Conservation (phyloP, 2,888 invertebrate species). For the Zaprionus bogoriensis region DNA sequence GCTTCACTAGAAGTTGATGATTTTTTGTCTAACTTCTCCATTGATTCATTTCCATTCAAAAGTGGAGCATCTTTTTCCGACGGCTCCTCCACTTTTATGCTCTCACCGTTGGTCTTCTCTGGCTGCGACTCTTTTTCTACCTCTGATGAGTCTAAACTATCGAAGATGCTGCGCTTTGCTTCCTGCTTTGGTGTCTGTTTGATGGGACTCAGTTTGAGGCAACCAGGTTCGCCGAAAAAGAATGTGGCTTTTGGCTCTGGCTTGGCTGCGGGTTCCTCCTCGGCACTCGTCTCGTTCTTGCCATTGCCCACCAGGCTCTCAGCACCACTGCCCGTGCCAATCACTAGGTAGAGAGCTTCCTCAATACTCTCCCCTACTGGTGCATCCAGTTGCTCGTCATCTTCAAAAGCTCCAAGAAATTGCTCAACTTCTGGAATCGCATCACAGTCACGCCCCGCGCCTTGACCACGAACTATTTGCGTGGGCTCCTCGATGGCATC, state of each 20-base stretch:
- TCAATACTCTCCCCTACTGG: slow-evolving; percentile 88
- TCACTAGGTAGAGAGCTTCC: slow-evolving; percentile 88
- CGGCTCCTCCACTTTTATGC: slow-evolving; percentile 10
- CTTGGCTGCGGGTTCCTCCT: slow-evolving; percentile 85
- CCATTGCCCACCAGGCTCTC: slow-evolving; percentile 90
- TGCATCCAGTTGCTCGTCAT: slow-evolving; percentile 11
- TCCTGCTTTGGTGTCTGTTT: slow-evolving; percentile 66
- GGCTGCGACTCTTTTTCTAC: slow-evolving; percentile 8
- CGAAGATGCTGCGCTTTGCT: slow-evolving; percentile 64
- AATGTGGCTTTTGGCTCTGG: slow-evolving; percentile 79
- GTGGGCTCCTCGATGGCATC: slow-evolving; percentile 90
- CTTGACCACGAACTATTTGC: slow-evolving; percentile 88
- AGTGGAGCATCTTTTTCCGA: background rate
- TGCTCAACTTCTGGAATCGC: slow-evolving; percentile 20
- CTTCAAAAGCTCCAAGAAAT: slow-evolving; percentile 5
- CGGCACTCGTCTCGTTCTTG: slow-evolving; percentile 56
- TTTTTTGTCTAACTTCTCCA: background rate
- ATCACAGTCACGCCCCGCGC: slow-evolving; percentile 87
- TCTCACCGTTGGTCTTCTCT: slow-evolving; percentile 67
- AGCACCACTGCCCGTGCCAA: slow-evolving; percentile 87
- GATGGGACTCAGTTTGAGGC: slow-evolving; percentile 82
- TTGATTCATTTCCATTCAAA: slow-evolving; percentile 27
- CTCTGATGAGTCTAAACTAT: slow-evolving; percentile 32
- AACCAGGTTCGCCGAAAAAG: slow-evolving; percentile 84
- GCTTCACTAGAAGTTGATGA: background rate